Percentiles rank a stretch among this genome's conserved stretches.
Conservation (phyloP, 92 coral and sea anemone genomes). For the Pocillopora grandis region DNA sequence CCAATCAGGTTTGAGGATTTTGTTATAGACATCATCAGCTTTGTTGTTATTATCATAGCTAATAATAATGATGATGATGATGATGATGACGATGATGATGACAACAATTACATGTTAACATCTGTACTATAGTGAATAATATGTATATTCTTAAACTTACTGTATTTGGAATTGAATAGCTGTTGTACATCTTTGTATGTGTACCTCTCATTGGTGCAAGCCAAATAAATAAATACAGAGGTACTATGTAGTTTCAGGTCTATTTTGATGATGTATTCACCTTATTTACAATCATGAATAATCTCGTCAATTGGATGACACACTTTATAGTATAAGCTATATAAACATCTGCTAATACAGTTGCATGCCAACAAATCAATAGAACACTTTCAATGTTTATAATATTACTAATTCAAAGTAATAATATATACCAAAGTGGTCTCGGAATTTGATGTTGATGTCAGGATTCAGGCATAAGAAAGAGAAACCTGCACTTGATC, state of each 20-base stretch:
- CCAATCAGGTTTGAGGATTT: no score
- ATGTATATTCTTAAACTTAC: constrained; percentile 48
- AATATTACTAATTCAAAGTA: constrained; percentile 15
- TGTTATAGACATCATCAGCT: no score
- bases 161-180: constrained; percentile 62
- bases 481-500: constrained; percentile 54
- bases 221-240: constrained; percentile 30
- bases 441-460: constrained; percentile 53
- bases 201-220: constrained; percentile 43
- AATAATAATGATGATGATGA: no score
- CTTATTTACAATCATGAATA: constrained; percentile 6
- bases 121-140: constrained; percentile 19
- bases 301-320: constrained; percentile 8
- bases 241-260: constrained; percentile 21
- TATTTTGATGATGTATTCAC: constrained; percentile 21
- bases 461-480: constrained; percentile 60
- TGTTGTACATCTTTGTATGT: constrained; percentile 65
- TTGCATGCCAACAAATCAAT: constrained; percentile 17
- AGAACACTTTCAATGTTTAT: not conserved
- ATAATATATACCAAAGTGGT: constrained; percentile 47
- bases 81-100: no score
- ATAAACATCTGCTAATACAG: constrained; percentile 13
- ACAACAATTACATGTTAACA: not conserved
- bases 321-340: constrained; percentile 6
- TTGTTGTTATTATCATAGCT: no score